Evolutionary conservation across 2,113 vertebrate genomes (phyloP).

Genomic region (Tachysurus vachellii): DNA sequence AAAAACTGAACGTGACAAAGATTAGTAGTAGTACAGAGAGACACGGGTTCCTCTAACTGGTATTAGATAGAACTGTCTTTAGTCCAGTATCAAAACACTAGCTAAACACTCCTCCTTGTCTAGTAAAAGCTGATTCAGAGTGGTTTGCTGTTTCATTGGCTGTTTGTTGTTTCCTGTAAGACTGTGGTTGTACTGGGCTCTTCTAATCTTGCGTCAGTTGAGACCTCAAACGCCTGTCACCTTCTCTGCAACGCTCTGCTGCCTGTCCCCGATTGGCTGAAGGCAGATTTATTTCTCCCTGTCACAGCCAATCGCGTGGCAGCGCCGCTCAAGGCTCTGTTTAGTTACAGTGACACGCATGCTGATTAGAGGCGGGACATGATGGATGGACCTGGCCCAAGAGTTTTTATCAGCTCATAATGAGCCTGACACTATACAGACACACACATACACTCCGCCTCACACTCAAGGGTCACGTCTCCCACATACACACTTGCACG

Average conservation of each 20-base stretch:
- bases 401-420: conserved; percentile 81
- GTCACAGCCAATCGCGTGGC: conserved; percentile 80
- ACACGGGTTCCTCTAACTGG: conserved; percentile 59
- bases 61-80: conserved; percentile 72
- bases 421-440: conserved; percentile 81
- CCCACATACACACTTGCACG: conserved; percentile 47
- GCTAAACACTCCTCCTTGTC: conserved; percentile 33
- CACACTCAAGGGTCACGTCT: conserved; percentile 34
- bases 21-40: conserved; percentile 67
- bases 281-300: conserved; percentile 81
- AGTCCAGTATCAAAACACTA: conserved; percentile 54
- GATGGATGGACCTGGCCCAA: conserved; percentile 82
- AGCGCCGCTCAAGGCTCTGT: conserved; percentile 70
- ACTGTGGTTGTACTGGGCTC: conserved; percentile 56
- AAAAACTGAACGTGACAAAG: conserved; percentile 64
- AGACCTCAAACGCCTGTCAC: conserved; percentile 70
- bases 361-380: conserved; percentile 78
- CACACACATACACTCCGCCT: conserved; percentile 59
- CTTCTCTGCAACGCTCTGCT: conserved; percentile 72
- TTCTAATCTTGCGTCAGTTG: conserved; percentile 75
- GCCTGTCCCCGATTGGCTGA: conserved; percentile 76
- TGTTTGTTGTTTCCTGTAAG: conserved; percentile 43
- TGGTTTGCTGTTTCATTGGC: conserved; percentile 31
- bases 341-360: conserved; percentile 86
- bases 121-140: conserved; percentile 37